phyloP scores from a whole-genome alignment of 2,888 invertebrate genomes.

The Macrophya alboannulata region DNA sequence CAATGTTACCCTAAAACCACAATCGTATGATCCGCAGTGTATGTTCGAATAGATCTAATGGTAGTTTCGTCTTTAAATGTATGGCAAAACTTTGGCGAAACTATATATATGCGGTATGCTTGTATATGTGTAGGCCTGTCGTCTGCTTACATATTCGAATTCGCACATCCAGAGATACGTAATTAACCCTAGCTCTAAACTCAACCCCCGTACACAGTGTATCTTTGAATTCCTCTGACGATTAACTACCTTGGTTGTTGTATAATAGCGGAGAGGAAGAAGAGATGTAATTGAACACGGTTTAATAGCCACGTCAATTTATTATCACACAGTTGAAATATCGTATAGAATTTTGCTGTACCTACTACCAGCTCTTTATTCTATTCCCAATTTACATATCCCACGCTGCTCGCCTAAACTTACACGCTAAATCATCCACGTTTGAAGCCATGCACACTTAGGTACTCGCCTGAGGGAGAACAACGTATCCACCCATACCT shows the following conservation, averaged over 20 bases:
- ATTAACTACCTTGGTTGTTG: too few relatives aligned
- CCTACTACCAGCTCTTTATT: neutral
- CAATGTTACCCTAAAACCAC: neutral
- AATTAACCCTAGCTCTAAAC: neutral
- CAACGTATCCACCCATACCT: neutral
- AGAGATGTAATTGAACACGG: neutral
- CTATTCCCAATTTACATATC: neutral
- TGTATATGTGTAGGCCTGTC: too few relatives aligned
- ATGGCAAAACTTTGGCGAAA: conserved; percentile 5
- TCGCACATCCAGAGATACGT: neutral
- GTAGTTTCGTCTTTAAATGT: conserved; percentile 26
- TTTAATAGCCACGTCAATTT: neutral
- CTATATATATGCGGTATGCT: neutral
- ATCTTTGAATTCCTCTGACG: too few relatives aligned
- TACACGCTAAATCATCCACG: conserved; percentile 15
- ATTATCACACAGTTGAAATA: too few relatives aligned
- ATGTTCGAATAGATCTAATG: conserved; percentile 29
- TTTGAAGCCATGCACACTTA: conserved; percentile 1
- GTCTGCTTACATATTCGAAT: neutral
- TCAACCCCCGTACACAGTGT: too few relatives aligned
- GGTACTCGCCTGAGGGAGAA: conserved; percentile 17
- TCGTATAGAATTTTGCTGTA: too few relatives aligned
- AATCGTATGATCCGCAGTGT: neutral
- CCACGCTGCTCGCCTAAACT: neutral
- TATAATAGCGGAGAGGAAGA: too few relatives aligned